Evolutionary conservation across 64 coral and sea anemone species (phyloP).

Genomic region (Porites lutea): DNA sequence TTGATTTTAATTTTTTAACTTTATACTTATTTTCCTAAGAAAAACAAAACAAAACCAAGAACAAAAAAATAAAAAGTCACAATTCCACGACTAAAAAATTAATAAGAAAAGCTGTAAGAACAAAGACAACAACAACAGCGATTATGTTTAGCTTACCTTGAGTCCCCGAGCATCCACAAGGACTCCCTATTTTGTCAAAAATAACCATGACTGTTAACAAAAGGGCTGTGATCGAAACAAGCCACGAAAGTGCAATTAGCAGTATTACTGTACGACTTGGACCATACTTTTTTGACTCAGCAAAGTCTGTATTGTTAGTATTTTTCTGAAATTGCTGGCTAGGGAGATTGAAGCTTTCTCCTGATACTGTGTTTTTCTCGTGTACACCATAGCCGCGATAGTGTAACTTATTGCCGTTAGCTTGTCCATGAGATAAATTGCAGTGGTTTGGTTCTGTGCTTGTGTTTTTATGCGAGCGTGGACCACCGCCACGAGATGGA

Average conservation of each 20-base stretch:
- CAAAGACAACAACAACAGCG: no score
- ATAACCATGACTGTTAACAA: slow-evolving; percentile 13
- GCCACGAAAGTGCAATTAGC: neutral
- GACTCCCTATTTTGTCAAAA: slow-evolving; percentile 14
- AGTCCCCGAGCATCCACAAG: neutral
- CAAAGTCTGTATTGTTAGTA: neutral
- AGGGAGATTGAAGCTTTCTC: neutral
- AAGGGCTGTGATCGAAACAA: neutral
- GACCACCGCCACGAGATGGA: neutral
- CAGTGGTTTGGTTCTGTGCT: neutral
- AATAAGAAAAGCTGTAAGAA: no score
- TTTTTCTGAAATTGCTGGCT: neutral
- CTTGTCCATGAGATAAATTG: neutral
- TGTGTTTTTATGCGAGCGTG: neutral
- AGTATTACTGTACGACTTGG: neutral
- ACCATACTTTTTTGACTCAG: neutral
- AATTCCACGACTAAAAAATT: no score
- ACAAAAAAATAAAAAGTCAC: no score
- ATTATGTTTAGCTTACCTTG: neutral
- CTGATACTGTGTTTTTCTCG: neutral
- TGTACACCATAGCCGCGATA: neutral
- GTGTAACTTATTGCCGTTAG: neutral
- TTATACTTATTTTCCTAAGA: no score
- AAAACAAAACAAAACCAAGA: no score
- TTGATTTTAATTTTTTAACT: no score